Percentiles rank a stretch among this genome's conserved stretches.
Conservation (phyloP, 2,888 invertebrate genomes). For the Furcula furcula region DNA sequence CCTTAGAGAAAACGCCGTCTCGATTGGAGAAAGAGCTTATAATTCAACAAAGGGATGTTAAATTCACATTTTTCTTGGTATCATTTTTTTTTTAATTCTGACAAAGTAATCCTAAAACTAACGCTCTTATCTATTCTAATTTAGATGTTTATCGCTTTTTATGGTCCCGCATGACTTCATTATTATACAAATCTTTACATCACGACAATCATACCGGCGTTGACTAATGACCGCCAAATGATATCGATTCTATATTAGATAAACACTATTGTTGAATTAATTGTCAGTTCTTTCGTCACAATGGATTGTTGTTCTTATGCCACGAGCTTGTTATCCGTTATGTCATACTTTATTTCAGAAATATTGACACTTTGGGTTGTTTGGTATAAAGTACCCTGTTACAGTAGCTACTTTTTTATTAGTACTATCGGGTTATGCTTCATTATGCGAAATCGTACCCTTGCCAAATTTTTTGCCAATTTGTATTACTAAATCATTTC, state of each 20-base stretch:
- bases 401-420: no score
- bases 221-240: conserved; percentile 32
- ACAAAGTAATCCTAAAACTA: conserved; percentile 5
- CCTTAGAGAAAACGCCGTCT: no score
- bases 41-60: no score
- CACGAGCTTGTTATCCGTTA: conserved; percentile 14
- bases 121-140: conserved; percentile 9
- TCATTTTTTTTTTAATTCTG: no score
- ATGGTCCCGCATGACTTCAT: conserved; percentile 16
- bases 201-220: conserved; percentile 35
- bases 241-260: conserved; percentile 30
- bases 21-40: no score
- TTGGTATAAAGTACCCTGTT: no score
- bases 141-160: conserved; percentile 9
- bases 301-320: conserved; percentile 23
- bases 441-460: no score
- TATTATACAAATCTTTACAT: conserved; percentile 22
- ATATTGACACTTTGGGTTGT: neutral
- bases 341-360: conserved; percentile 10
- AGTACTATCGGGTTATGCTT: no score
- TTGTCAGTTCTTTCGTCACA: conserved; percentile 25
- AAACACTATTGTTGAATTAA: conserved; percentile 44
- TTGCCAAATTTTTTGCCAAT: neutral
- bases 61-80: no score
- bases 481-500: neutral